phyloP scores from a whole-genome alignment of 2,888 invertebrate genomes.

The Druceiella hillmani region DNA sequence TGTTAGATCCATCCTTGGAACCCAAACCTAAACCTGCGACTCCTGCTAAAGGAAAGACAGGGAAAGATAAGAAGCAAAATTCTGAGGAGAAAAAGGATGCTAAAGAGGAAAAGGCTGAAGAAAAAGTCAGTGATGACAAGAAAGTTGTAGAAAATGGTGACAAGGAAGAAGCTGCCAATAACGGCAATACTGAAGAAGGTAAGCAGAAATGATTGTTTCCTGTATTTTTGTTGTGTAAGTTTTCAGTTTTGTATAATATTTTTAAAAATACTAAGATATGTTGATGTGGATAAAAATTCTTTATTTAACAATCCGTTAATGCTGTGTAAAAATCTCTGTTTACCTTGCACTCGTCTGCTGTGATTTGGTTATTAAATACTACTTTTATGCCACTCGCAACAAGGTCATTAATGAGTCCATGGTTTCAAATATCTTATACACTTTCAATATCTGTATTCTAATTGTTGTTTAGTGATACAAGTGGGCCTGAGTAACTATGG shows the following conservation, averaged over 20 bases:
- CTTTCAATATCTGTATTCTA: no score
- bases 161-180: slow-evolving; percentile 48
- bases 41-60: slow-evolving; percentile 67
- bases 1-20: slow-evolving; percentile 74
- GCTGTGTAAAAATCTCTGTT: no score
- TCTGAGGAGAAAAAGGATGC: slow-evolving; percentile 62
- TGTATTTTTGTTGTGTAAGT: background rate
- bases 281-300: no score
- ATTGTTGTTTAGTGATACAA: no score
- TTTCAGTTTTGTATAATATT: background rate
- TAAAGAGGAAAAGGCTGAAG: slow-evolving; percentile 51
- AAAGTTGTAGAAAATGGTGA: slow-evolving; percentile 36
- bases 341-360: no score
- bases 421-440: no score
- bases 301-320: no score
- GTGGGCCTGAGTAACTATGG: no score
- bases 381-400: no score
- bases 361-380: no score
- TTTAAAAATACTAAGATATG: background rate
- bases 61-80: slow-evolving; percentile 66
- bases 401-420: no score
- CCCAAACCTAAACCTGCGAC: slow-evolving; percentile 77
- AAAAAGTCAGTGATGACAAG: slow-evolving; percentile 30
- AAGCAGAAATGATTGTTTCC: no score
- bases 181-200: slow-evolving; percentile 53